A percentile compares a stretch with the other conserved stretches of the same genome.
Evolutionary conservation across 2,797 vertebrate genomes (phyloP).

Genomic region (Onychomys leucogaster): DNA sequence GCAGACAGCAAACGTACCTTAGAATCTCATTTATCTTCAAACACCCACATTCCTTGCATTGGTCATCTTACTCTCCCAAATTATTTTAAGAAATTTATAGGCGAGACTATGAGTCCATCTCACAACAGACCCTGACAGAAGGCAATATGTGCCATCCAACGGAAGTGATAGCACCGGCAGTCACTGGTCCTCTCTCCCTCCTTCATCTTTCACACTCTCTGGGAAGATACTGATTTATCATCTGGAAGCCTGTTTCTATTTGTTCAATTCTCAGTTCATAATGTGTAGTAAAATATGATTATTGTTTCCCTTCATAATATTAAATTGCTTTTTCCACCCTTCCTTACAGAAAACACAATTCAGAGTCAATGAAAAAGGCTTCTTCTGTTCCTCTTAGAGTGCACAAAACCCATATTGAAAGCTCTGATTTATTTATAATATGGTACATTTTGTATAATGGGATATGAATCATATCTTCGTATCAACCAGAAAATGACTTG

Average conservation of each 20-base stretch:
- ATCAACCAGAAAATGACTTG: constrained; percentile 59
- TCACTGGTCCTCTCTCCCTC: neutral
- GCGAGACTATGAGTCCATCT: accelerated
- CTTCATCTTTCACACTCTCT: neutral
- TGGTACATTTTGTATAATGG: constrained; percentile 66
- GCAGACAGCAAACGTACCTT: neutral
- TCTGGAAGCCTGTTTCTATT: neutral
- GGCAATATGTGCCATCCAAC: neutral
- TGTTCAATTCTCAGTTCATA: constrained; percentile 49
- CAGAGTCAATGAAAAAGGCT: constrained; percentile 23
- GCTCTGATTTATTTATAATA: constrained; percentile 65
- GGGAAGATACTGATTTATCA: constrained; percentile 23
- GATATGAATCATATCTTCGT: constrained; percentile 60
- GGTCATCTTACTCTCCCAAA: neutral
- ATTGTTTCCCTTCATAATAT: constrained; percentile 39
- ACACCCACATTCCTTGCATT: neutral
- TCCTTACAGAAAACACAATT: constrained; percentile 64
- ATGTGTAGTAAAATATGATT: constrained; percentile 54
- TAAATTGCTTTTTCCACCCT: constrained; percentile 58
- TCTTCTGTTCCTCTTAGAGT: constrained; percentile 18
- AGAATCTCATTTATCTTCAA: constrained; percentile 4
- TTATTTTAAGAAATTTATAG: neutral
- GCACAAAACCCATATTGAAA: constrained; percentile 64
- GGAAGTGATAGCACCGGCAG: neutral
- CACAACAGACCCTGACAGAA: neutral